Base-by-base conservation (phyloP, 2,113 vertebrate genomes). In the Macrotus californicus region DNA sequence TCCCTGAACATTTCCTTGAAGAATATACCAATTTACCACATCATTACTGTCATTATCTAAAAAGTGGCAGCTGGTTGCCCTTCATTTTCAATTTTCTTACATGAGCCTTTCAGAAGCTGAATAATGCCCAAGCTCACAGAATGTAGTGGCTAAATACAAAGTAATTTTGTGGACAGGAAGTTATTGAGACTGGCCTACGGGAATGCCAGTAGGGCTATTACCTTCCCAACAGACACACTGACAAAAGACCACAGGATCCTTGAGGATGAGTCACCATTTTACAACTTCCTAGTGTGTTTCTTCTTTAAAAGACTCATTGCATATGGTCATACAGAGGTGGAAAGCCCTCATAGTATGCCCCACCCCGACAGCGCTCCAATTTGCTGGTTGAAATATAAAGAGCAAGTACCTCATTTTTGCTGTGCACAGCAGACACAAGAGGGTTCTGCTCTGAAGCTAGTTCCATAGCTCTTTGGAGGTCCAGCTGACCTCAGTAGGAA, bases 31-130 rank as follows among this genome's bases (percentile, higher is more conserved):
- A 61, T 94, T 95, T 97, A 72, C 41, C 61, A 85, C 72, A 90
- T 80, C 54, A 93, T 95, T 93, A 87, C 72, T 87, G 72, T 87
- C 84, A 92, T 96, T 96, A 93, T 95, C 83, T 87, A 89, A 89
- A 96, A 90, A 92, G n/a, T 81, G 79, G 56, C 75, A 80, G 26
- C 56, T 94, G 59, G 72, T 39, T 92, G 64, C 18, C 70, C 70
- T 95, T 97, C 87, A 80, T 95, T 89, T 93, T 96, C 89, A 89
- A 66, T 92, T 94, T 89, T 94, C 84, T 87, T 84, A 81, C 31
- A 18, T 93, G 59, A 4, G 59, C 13, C 46, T 56, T 88, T 94
- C 56, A 87, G 76, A 92, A 93, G 10, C 43, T 54, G 29, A 95
- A 86, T 86, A 89, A 95, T 70, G 66, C 19, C 52, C 66, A 76